Conservation (phyloP, 2,888 invertebrate species). For the Himalopsyche kuldschensis region DNA sequence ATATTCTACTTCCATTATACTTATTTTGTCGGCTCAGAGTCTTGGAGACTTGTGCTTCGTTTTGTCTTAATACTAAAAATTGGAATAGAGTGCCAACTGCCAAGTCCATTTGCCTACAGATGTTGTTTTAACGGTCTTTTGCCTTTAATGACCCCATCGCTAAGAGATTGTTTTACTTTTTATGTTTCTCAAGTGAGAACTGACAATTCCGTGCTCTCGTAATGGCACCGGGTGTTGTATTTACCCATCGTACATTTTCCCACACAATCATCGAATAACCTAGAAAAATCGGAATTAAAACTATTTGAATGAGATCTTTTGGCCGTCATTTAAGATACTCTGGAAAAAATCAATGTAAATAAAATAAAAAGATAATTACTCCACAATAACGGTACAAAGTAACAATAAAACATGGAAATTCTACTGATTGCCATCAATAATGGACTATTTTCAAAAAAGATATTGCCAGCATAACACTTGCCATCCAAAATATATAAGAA, state of each 20-base stretch:
- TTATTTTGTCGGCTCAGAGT: background rate
- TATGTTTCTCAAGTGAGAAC: constrained; percentile 9
- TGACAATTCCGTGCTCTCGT: background rate
- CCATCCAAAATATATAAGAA: too few relatives aligned
- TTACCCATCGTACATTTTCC: background rate
- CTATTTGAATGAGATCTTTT: too few relatives aligned
- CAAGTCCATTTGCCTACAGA: constrained; percentile 28
- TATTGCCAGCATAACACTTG: too few relatives aligned
- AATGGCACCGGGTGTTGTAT: background rate
- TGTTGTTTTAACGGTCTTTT: constrained; percentile 18
- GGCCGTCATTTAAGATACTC: too few relatives aligned
- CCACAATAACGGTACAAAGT: too few relatives aligned
- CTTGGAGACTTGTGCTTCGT: background rate
- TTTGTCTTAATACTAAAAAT: background rate
- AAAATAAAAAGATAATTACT: too few relatives aligned
- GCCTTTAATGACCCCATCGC: background rate
- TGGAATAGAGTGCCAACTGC: background rate
- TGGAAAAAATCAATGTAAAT: too few relatives aligned
- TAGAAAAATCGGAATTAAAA: too few relatives aligned
- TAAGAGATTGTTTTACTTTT: constrained; percentile 6
- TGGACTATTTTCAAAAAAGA: too few relatives aligned
- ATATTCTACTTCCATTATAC: background rate
- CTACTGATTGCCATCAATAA: too few relatives aligned
- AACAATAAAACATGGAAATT: too few relatives aligned
- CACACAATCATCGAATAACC: too few relatives aligned